phyloP scores from a whole-genome alignment of 2,113 vertebrate species.

The Poeciliopsis occidentalis region DNA sequence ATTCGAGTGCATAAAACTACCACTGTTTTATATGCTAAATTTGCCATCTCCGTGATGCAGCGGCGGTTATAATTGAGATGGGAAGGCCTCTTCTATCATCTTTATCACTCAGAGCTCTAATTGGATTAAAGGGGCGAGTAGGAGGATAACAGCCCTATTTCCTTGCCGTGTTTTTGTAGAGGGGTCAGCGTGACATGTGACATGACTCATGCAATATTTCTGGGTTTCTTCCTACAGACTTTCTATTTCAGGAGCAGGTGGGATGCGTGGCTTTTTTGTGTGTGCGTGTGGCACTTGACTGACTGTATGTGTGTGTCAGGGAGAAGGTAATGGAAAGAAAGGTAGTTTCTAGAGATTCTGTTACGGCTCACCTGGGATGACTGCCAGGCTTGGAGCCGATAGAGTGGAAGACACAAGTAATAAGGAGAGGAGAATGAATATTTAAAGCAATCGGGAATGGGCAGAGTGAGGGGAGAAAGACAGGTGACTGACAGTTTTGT shows the following conservation, averaged over 20 bases:
- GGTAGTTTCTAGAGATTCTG: constrained; percentile 45
- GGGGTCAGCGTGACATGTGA: constrained; percentile 42
- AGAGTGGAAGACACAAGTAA: constrained; percentile 15
- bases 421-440: constrained; percentile 36
- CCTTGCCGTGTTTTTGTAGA: constrained; percentile 1
- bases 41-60: background rate
- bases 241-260: constrained; percentile 50
- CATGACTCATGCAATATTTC: constrained; percentile 27
- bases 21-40: background rate
- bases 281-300: constrained; percentile 29
- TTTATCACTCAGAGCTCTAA: constrained; percentile 8
- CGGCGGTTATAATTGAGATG: background rate
- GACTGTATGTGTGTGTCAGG: constrained; percentile 6
- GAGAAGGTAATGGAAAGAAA: constrained; percentile 13
- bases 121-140: constrained; percentile 35
- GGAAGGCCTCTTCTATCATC: constrained; percentile 16
- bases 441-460: constrained; percentile 14
- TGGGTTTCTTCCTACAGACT: constrained; percentile 21
- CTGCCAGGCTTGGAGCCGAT: constrained; percentile 52
- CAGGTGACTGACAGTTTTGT: constrained; percentile 3
- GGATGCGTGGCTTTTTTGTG: constrained; percentile 50
- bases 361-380: constrained; percentile 40
- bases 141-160: constrained; percentile 25
- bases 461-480: constrained; percentile 30
- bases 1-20: background rate